Evolutionary conservation across 2,113 vertebrate genomes (phyloP).

Genomic region (Glareola pratincola): DNA sequence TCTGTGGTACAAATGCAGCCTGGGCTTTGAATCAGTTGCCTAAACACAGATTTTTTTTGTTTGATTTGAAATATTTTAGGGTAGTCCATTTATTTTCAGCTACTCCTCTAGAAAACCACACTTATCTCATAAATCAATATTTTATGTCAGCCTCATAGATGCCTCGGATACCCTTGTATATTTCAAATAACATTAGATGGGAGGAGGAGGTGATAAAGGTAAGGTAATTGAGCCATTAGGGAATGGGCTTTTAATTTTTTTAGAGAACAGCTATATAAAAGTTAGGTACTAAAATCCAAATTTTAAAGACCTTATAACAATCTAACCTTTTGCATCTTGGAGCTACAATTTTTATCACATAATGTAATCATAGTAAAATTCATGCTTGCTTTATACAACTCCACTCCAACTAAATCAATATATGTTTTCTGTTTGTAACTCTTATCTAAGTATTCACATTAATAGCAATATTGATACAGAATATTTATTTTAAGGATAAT

Average conservation of each 20-base stretch:
- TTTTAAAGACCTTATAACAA: neutral
- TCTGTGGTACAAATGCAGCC: neutral
- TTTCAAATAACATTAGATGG: neutral
- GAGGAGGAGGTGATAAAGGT: fast-evolving
- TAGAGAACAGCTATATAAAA: neutral
- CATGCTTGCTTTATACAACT: neutral
- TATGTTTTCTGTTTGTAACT: neutral
- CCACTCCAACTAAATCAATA: neutral
- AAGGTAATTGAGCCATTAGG: neutral
- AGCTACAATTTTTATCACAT: neutral
- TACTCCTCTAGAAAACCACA: neutral
- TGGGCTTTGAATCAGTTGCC: neutral
- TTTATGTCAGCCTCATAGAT: neutral
- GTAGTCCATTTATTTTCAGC: neutral
- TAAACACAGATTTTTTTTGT: neutral
- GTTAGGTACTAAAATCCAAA: neutral
- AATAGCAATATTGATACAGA: neutral
- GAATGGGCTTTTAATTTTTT: neutral
- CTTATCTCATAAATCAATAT: neutral
- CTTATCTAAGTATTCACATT: neutral
- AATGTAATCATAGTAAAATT: neutral
- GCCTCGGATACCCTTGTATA: neutral
- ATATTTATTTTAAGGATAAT: neutral
- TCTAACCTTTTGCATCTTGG: neutral
- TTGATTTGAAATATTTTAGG: neutral